Evolutionary conservation across 2,113 vertebrate genomes (phyloP), one percentile per base, ranked within the genome.

Genomic region (Menura novaehollandiae): DNA sequence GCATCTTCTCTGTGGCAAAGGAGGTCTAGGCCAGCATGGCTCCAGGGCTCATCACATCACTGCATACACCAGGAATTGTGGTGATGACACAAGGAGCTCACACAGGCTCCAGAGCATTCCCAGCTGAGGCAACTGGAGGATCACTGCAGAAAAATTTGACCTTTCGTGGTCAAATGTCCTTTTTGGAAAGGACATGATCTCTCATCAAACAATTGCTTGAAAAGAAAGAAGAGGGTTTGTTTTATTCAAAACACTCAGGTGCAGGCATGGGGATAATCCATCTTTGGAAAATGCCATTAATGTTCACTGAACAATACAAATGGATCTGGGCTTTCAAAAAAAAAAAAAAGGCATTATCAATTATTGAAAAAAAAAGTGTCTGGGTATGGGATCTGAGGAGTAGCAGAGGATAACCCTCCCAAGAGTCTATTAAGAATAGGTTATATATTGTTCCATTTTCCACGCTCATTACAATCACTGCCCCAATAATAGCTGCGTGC

Each of bases 381-480:
- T 77, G 77, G 15, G 7, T 75, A 74, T 7, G 20, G n/a, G 43
- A 94, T 89, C 77, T 88, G 74, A 86, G 62, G 22, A 85, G 63
- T 59, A 90, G 84, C 66, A 77, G 51, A 89, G 80, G 94, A 97
- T 93, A 85, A 91, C 83, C 81, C 81, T 96, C 94, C 89, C 95
- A 85, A 93, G 91, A 89, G 88, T 77, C 91, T 91, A 62, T 96
- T 96, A 94, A 85, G 95, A 96, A 94, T 41, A 68, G 72, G 72
- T 86, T 95, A 66, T 87, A 80, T 84, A 93, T 94, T 95, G 89
- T 93, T 96, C 91, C 64, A 91, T 97, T 97, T 96, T 95, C 95
- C 91, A 92, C 83, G 92, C 89, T 96, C 79, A 95, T 96, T 96
- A 95, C 92, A 92, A 95, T 95, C 87, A 93, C 74, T 94, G 60